Conservation (phyloP, 2,797 vertebrate genomes). For the Nannoperca obscura region DNA sequence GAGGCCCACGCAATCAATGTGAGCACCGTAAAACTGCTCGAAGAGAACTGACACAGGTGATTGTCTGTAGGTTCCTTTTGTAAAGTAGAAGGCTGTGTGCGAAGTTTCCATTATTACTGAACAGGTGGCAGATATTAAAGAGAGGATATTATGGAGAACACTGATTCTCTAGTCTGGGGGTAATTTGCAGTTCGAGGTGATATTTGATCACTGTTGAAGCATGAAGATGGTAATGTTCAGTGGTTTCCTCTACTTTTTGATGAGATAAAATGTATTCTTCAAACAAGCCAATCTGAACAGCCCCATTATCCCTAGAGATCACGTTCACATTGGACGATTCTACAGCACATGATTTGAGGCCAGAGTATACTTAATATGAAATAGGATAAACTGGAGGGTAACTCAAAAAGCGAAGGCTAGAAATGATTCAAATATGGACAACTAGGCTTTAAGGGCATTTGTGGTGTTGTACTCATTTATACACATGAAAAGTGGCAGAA, state of each 20-base stretch:
- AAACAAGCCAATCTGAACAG: background rate
- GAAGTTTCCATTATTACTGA: constrained; percentile 19
- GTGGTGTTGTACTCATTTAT: background rate
- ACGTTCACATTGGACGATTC: background rate
- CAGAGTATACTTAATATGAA: background rate
- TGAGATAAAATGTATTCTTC: background rate
- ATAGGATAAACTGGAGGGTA: background rate
- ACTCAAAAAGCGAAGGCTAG: background rate
- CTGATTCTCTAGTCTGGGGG: background rate
- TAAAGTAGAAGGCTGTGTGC: constrained; percentile 5
- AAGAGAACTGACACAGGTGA: constrained; percentile 41
- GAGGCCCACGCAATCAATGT: constrained; percentile 37
- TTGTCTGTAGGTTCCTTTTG: constrained; percentile 11
- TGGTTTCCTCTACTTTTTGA: background rate
- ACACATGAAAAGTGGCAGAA: background rate
- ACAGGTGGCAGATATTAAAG: background rate
- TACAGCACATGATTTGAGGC: background rate
- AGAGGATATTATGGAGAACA: background rate
- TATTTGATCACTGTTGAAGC: background rate
- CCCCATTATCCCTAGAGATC: background rate
- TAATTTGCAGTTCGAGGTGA: background rate
- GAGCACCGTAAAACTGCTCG: constrained; percentile 31
- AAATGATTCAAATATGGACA: background rate
- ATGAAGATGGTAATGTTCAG: background rate
- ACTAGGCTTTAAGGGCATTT: background rate